A percentile compares a stretch with the other conserved stretches of the same genome.
Conservation (phyloP, 2,797 vertebrate species). For the Remorina albescens region DNA sequence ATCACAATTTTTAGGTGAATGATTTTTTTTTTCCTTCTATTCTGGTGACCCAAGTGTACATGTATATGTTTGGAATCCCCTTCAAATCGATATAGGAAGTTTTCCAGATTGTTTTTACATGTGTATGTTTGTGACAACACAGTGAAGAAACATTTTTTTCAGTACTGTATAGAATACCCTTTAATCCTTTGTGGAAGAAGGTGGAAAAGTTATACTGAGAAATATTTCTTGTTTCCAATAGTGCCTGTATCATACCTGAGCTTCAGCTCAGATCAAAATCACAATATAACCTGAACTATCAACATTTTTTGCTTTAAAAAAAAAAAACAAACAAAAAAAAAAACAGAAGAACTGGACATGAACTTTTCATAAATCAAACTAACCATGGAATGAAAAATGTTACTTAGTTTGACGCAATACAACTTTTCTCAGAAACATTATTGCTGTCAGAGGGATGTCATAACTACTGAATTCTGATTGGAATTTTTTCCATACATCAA, state of each 20-base stretch:
- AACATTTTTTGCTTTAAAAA: too few species aligned
- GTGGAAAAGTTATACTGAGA: not conserved
- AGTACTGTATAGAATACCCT: not conserved
- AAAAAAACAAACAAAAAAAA: too few species aligned
- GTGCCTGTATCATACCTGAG: not conserved
- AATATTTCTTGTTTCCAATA: too few species aligned
- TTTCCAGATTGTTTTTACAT: constrained; percentile 1
- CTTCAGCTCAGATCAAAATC: not conserved
- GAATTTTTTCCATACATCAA: too few species aligned
- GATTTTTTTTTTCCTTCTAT: not conserved
- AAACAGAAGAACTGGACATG: too few species aligned
- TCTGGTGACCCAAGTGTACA: constrained; percentile 30
- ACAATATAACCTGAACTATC: too few species aligned
- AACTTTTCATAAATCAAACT: too few species aligned
- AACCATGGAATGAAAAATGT: too few species aligned
- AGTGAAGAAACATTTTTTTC: not conserved
- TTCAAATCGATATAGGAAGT: not conserved
- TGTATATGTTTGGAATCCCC: not conserved
- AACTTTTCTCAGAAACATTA: not conserved
- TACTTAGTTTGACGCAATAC: not conserved
- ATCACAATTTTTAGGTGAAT: not conserved
- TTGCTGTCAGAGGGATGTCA: not conserved
- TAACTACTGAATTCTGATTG: not conserved
- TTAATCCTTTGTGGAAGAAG: not conserved
- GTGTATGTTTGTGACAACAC: not conserved